Conservation (phyloP, 2,888 invertebrate genomes). For the Scrobipalpa atriplicella region DNA sequence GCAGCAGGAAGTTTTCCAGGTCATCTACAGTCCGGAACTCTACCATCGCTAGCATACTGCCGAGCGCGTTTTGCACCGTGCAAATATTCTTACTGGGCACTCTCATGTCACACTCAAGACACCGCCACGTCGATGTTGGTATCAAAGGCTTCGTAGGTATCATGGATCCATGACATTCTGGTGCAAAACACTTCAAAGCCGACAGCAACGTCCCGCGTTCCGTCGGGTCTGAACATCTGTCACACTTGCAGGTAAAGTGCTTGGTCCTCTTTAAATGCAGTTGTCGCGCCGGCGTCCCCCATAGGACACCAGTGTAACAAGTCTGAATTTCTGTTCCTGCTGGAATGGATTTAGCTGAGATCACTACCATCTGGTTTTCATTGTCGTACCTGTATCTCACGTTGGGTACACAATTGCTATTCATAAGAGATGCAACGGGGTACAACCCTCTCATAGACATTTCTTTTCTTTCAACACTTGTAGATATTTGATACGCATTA, state of each 20-base stretch:
- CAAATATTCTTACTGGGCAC: constrained; percentile 79
- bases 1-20: constrained; percentile 80
- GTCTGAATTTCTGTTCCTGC: constrained; percentile 85
- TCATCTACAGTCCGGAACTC: constrained; percentile 76
- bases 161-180: constrained; percentile 79
- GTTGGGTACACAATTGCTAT: constrained; percentile 87
- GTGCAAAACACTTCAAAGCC: constrained; percentile 82
- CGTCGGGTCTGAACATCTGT: constrained; percentile 85
- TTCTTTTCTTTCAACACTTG: constrained; percentile 68
- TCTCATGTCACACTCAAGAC: constrained; percentile 77
- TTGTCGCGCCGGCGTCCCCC: constrained; percentile 86
- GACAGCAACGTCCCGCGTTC: constrained; percentile 84
- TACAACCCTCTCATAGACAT: constrained; percentile 85
- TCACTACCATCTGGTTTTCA: constrained; percentile 82
- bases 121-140: constrained; percentile 81
- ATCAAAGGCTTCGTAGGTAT: constrained; percentile 82
- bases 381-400: constrained; percentile 84
- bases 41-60: constrained; percentile 78
- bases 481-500: constrained; percentile 86
- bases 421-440: constrained; percentile 86
- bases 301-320: constrained; percentile 85
- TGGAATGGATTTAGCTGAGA: constrained; percentile 82
- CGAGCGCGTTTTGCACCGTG: constrained; percentile 76
- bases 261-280: constrained; percentile 85
- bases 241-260: constrained; percentile 86